These are phyloP conservation scores for Acrobasis suavella DNA, from an alignment of 2,888 invertebrate genomes.

Conservation along the genomic window DNA sequence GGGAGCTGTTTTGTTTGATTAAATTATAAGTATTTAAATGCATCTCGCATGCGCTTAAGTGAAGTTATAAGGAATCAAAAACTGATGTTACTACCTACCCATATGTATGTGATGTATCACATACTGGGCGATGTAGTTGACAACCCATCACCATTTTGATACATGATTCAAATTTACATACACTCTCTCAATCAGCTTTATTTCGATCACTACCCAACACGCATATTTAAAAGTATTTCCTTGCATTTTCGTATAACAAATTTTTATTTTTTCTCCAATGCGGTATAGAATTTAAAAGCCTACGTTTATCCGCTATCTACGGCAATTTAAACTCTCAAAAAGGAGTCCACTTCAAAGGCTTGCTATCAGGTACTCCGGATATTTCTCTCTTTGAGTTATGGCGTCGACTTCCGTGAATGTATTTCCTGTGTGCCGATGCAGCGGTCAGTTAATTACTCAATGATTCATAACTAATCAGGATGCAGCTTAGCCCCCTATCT, in stretches of 20 bases:
- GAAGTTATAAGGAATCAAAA: neutral
- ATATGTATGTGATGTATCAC: too few species aligned
- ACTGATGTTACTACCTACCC: too few species aligned
- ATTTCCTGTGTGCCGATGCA: slow-evolving; percentile 65
- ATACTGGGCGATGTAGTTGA: too few species aligned
- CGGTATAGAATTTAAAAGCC: neutral
- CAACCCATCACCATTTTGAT: too few species aligned
- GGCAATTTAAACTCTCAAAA: slow-evolving; percentile 24
- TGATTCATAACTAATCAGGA: slow-evolving; percentile 71
- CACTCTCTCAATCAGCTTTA: too few species aligned
- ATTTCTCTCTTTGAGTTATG: slow-evolving; percentile 71
- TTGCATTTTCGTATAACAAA: neutral
- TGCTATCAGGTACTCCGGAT: slow-evolving; percentile 67
- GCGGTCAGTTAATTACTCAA: slow-evolving; percentile 68
- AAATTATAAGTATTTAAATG: slow-evolving; percentile 8
- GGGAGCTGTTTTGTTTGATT: slow-evolving; percentile 25
- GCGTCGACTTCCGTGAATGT: slow-evolving; percentile 71
- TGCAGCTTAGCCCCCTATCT: slow-evolving; percentile 11
- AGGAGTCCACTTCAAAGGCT: slow-evolving; percentile 36
- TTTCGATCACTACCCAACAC: too few species aligned
- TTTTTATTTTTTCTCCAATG: slow-evolving; percentile 15
- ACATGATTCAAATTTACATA: too few species aligned
- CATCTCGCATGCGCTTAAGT: neutral
- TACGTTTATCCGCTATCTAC: slow-evolving; percentile 3
- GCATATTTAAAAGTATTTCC: neutral